Base-by-base conservation (phyloP, 2,113 vertebrate genomes). In the Oceanodroma tethys region DNA sequence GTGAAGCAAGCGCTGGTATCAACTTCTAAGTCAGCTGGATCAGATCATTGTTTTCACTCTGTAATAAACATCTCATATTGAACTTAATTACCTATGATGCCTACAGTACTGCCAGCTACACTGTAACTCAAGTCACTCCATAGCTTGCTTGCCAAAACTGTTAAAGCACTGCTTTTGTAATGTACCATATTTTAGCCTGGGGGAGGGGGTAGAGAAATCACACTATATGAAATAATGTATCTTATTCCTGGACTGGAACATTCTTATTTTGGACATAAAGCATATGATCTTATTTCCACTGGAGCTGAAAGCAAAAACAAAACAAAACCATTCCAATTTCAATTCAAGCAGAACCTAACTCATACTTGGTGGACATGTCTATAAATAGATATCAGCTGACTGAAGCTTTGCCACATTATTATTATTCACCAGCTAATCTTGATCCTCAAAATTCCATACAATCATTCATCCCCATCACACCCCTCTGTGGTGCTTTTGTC, bases 51-150 rank as follows among this genome's bases (percentile, higher is more conserved):
- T 81, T 96, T 96, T 83, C 81, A 88, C 62, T 55, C 74, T 94
- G 58, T 60, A 95, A 95, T 93, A 97, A 98, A 92, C 86, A 97
- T 92, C 68, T 96, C 81, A 66, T 83, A 71, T 32, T 68, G 71
- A 93, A 53, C 56, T 93, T 95, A 93, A 97, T 95, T 96, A 88
- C n/a, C 95, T 94, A 50, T 56, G 93, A 96, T 94, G 52, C 43
- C 23, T 23, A 20, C n/a, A 85, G 53, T 62, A 45, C 87, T 92
- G 62, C 95, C 94, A 97, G 16, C 81, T 90, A 58, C 62, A 52
- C 74, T 55, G 21, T 96, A 95, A 97, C 83, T 96, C 67, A 95
- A 78, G 19, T 91, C 81, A 96, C 53, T 95, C 70, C 30, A 8
- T 66, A 58, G n/a, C 20, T 93, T 29, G 3, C 90, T 86, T 96